phyloP scores from a whole-genome alignment of 2,888 invertebrate species.

The Emesis russula region DNA sequence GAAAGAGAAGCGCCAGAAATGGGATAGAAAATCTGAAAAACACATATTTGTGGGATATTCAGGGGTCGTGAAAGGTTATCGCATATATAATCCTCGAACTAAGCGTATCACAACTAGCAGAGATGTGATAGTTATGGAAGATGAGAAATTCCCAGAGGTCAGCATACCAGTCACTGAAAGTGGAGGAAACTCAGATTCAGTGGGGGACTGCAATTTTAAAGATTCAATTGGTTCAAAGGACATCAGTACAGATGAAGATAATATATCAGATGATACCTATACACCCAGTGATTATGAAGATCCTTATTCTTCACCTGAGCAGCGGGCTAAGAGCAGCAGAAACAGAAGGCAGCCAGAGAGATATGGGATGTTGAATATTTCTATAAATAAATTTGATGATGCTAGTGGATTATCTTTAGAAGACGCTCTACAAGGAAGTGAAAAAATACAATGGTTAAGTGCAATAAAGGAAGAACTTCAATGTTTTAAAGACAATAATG shows the following conservation, averaged over 20 bases:
- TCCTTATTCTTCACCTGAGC: not conserved
- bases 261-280: not conserved
- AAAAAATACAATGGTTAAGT: not conserved
- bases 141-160: not conserved
- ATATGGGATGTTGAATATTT: not conserved
- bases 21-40: too few species aligned
- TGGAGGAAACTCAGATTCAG: not conserved
- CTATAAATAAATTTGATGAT: not conserved
- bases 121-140: not conserved
- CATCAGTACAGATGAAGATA: not conserved
- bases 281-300: not conserved
- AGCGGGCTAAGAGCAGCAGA: not conserved
- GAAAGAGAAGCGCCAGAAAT: too few species aligned
- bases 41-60: too few species aligned
- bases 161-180: not conserved
- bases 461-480: not conserved
- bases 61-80: too few species aligned
- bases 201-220: not conserved
- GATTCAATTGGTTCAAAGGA: not conserved
- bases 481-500: too few species aligned
- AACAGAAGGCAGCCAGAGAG: not conserved
- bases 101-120: not conserved
- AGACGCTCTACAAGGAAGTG: not conserved
- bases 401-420: not conserved
- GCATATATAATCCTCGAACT: not conserved